phyloP scores from a whole-genome alignment of 1,140 invertebrate genomes.

The Cydia pomonella region DNA sequence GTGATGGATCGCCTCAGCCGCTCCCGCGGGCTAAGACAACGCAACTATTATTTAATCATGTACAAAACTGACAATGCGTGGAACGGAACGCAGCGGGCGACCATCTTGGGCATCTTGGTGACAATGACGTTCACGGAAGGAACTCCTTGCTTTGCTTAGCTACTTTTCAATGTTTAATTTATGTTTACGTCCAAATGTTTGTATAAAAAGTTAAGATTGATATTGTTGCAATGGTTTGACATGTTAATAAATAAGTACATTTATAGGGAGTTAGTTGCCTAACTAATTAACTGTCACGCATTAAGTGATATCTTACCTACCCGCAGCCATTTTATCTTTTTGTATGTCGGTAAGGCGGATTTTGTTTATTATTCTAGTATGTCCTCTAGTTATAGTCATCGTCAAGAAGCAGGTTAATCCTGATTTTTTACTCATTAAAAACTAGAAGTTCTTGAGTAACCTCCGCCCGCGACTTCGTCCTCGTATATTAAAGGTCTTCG shows the following conservation, averaged over 20 bases:
- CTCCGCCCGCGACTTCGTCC: no score
- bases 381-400: no score
- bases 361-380: no score
- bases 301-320: no score
- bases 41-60: conserved; percentile 9
- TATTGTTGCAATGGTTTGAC: neutral
- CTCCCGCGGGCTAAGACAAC: conserved; percentile 18
- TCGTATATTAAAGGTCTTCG: no score
- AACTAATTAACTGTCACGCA: neutral
- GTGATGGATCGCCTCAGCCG: conserved; percentile 16
- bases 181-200: conserved; percentile 15
- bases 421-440: no score
- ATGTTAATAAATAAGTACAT: neutral
- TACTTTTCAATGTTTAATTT: conserved; percentile 17
- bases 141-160: neutral
- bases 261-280: neutral
- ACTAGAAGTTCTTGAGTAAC: no score
- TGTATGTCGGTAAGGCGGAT: no score
- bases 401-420: no score
- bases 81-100: neutral
- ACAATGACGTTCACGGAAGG: conserved; percentile 20
- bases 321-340: no score
- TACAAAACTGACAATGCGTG: conserved; percentile 7
- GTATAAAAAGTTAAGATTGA: conserved; percentile 11
- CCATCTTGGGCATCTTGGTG: neutral